Percentiles rank a stretch among this genome's conserved stretches.
Conservation (phyloP, 2,113 vertebrate species). For the Otis tarda region DNA sequence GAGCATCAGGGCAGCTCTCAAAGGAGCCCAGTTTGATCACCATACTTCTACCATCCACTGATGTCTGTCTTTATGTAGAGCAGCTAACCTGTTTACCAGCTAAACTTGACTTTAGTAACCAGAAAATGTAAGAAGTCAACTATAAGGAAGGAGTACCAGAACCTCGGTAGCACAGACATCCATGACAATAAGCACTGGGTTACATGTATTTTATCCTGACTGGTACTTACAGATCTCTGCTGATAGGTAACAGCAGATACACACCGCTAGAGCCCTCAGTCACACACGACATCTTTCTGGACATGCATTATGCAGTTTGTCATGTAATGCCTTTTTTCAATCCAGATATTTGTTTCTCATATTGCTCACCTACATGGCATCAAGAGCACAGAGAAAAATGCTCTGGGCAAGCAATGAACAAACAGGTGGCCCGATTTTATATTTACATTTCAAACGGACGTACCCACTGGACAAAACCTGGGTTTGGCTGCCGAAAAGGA, state of each 20-base stretch:
- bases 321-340: not conserved
- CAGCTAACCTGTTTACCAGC: not conserved
- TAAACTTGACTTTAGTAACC: not conserved
- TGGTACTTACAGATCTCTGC: not conserved
- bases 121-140: not conserved
- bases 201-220: not conserved
- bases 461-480: not conserved
- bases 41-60: not conserved
- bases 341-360: not conserved
- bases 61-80: not conserved
- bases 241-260: not conserved
- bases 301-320: accelerated
- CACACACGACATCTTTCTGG: not conserved
- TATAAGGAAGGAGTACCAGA: not conserved
- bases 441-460: not conserved
- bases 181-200: not conserved
- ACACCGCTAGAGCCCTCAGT: not conserved
- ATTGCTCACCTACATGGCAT: not conserved
- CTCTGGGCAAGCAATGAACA: not conserved
- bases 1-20: not conserved
- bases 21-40: not conserved
- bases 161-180: not conserved
- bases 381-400: not conserved
- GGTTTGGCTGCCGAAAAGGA: not conserved
- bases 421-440: not conserved